These are phyloP conservation scores for Tyria jacobaeae DNA, from an alignment of 2,888 invertebrate species.

Conservation along the genomic window DNA sequence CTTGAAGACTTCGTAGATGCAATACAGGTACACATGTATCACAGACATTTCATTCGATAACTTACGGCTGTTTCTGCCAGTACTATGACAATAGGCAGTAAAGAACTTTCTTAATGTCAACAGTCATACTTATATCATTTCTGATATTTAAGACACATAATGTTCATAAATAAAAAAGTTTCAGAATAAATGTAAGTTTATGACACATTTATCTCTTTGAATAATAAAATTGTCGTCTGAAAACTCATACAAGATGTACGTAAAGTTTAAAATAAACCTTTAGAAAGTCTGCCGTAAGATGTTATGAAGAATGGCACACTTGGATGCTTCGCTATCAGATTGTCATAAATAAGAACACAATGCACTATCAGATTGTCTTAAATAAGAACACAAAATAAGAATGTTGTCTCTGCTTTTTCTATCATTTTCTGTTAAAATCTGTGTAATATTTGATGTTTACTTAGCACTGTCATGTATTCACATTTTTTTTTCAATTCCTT, in stretches of 20 bases:
- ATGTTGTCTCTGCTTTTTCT: conserved; percentile 23
- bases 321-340: conserved; percentile 38
- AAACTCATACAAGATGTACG: conserved; percentile 1
- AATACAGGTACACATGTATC: too few species aligned
- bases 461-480: too few species aligned
- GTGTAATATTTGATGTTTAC: too few species aligned
- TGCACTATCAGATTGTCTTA: conserved; percentile 37
- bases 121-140: neutral
- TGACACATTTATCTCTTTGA: neutral
- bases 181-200: too few species aligned
- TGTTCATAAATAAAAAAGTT: neutral
- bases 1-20: too few species aligned
- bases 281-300: conserved; percentile 26
- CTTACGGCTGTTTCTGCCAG: too few species aligned
- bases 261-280: conserved; percentile 33
- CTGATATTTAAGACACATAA: neutral
- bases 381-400: conserved; percentile 37
- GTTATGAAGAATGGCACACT: conserved; percentile 42
- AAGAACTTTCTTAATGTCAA: neutral
- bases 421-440: conserved; percentile 16
- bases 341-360: conserved; percentile 42
- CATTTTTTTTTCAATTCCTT: too few species aligned
- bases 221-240: conserved; percentile 3
- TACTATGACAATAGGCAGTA: too few species aligned
- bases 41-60: too few species aligned